A percentile compares a stretch with the other conserved stretches of the same genome.
Conservation (phyloP, 2,797 vertebrate species). For the Sebastes itinus region DNA sequence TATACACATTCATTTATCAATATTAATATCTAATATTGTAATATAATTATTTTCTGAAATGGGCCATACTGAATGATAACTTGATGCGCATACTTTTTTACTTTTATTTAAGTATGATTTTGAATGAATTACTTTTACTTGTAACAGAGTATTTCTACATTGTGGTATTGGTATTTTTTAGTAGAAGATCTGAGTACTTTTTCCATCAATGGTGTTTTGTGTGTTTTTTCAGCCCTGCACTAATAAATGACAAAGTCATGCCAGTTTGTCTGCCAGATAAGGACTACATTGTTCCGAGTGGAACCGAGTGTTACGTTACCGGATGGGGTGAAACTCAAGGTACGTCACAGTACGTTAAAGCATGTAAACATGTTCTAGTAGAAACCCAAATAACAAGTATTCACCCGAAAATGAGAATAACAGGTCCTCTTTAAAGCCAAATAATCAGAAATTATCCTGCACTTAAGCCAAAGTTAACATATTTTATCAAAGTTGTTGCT, state of each 20-base stretch:
- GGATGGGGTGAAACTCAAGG: slow-evolving; percentile 96
- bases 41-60: too few relatives aligned
- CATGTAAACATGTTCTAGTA: too few relatives aligned
- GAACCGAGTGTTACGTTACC: slow-evolving; percentile 90
- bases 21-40: too few relatives aligned
- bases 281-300: slow-evolving; percentile 85
- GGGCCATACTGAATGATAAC: neutral
- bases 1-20: too few relatives aligned
- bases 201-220: neutral
- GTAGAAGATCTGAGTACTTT: neutral
- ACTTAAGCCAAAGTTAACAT: too few relatives aligned
- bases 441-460: too few relatives aligned
- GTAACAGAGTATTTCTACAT: neutral
- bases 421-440: too few relatives aligned
- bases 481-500: neutral
- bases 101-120: neutral
- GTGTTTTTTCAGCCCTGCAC: slow-evolving; percentile 83
- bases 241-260: slow-evolving; percentile 86
- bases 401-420: too few relatives aligned
- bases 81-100: neutral
- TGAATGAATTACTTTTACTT: neutral
- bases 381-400: too few relatives aligned
- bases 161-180: neutral
- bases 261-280: slow-evolving; percentile 88
- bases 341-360: slow-evolving; percentile 47